Conservation (phyloP, 2,113 vertebrate genomes). For the Lasiurus cinereus region DNA sequence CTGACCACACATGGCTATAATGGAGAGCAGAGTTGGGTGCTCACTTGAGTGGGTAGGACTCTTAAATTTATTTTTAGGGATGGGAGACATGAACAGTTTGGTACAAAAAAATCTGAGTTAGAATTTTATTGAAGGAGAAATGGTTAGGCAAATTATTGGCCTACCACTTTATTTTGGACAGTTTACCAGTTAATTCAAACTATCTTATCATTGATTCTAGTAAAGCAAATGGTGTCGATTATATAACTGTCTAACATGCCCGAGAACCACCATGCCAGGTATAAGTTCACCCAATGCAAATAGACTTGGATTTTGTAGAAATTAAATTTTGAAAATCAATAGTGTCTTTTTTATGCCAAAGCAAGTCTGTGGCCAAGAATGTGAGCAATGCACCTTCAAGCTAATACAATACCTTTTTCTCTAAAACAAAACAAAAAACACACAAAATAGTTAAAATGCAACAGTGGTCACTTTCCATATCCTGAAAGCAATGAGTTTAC, state of each 20-base stretch:
- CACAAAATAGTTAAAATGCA: not conserved
- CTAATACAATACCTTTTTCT: not conserved
- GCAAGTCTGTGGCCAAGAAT: not conserved
- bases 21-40: not conserved
- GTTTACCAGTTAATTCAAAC: slow-evolving; percentile 4
- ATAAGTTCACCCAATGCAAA: not conserved
- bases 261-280: not conserved
- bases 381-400: not conserved
- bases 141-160: not conserved
- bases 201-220: not conserved
- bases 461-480: not conserved
- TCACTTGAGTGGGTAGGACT: not conserved
- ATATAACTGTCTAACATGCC: not conserved
- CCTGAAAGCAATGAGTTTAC: not conserved
- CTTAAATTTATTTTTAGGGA: not conserved
- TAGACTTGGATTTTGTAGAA: not conserved
- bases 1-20: not conserved
- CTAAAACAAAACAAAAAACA: not conserved
- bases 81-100: not conserved
- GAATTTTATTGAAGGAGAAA: slow-evolving; percentile 8
- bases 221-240: not conserved
- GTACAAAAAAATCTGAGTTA: not conserved
- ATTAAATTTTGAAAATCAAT: not conserved
- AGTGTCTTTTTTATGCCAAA: not conserved
- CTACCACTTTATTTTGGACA: not conserved